Base-by-base conservation (phyloP, 2,888 invertebrate genomes). In the Scaptomyza caliginosa region DNA sequence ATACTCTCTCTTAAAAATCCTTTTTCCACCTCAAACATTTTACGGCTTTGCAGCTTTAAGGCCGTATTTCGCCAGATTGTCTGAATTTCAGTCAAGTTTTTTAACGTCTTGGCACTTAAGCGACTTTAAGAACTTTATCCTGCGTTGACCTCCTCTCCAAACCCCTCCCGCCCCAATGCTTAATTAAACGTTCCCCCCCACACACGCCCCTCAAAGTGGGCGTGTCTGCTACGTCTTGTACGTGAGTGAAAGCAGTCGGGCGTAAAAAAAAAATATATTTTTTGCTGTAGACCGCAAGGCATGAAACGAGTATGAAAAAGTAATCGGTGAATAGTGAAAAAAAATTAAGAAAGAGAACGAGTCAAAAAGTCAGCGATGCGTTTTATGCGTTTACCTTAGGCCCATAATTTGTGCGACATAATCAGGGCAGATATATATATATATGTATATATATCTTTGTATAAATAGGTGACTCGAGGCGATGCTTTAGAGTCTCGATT, bases 201-300 rank as follows among this genome's bases (percentile, higher is more conserved):
- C 42, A n/a, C n/a, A n/a, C n/a, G n/a, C 36, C 43, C 46, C 39
- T 48, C 38, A 51, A 59, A 63, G 67, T 52, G 60, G 50, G 68
- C 45, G 59, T 58, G 58, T 42, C 45, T 24, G 45, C 34, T 38
- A 34, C 30, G 45, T 32, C 13, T 45, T 30, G 36, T n/a, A n/a
- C n/a, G n/a, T 17, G 7, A 3, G 16, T 3, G 26, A 39, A 19
- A 19, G 36, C 21, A 67, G 63, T 80, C 66, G 58, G 63, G 75
- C 81, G 77, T 75, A 32, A 73, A 62, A 74, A 69, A 68, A n/a
- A n/a, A n/a, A n/a, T n/a, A n/a, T n/a, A n/a, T n/a, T n/a, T 55
- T 13, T 67, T 57, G 75, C 55, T 60, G 51, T 40, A 59, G 65
- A 63, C 75, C 64, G 49, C 60, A 46, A 45, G 48, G 48, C 48